Evolutionary conservation across 2,888 invertebrate genomes (phyloP), one percentile per base, ranked within the genome.

Genomic region (Hirtodrosophila histrioides): DNA sequence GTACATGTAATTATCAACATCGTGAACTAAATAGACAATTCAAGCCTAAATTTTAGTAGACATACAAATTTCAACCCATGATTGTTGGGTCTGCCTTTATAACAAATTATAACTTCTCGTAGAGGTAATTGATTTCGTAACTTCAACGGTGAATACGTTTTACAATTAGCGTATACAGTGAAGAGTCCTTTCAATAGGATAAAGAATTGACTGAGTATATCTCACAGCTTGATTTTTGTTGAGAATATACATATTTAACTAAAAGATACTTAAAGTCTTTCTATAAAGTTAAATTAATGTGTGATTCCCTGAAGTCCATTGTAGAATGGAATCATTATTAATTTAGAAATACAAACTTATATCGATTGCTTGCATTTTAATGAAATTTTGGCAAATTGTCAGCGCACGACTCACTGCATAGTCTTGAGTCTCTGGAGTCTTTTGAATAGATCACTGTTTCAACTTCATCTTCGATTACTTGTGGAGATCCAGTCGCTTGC

Each of bases 361-460:
- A 69, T 57, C 58, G 64, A 50, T 46, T 4, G 9, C 33, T 31
- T 48, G 35, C 33, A 53, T 62, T 53, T 62, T 46, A 35, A 63
- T 65, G 17, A 31, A 29, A 27, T 40, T n/a, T 62, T 53, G 36
- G 27, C 40, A 60, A 41, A 44, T 53, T 46, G 40, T 62, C 41
- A 31, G 40, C 43, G 40, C 56, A 43, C 46, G 76, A 72, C 57
- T 39, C 71, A 41, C 60, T 56, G 64, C 64, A 36, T 56, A 78
- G 77, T 75, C 79, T 71, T 74, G 60, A 58, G 43, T 77, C 62
- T 78, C 78, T 75, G 8, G 68, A 81, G 81, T 78, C 66, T 80
- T 81, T 78, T 55, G 4, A 36, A 37, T 63, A 43, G 53, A 75
- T 78, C 58, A 66, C 56, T 11, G 46, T 37, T 17, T 65, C 9